Evolutionary conservation across 1,140 invertebrate genomes (phyloP), one percentile per base, ranked within the genome.

Genomic region (Sweltsa coloradensis): DNA sequence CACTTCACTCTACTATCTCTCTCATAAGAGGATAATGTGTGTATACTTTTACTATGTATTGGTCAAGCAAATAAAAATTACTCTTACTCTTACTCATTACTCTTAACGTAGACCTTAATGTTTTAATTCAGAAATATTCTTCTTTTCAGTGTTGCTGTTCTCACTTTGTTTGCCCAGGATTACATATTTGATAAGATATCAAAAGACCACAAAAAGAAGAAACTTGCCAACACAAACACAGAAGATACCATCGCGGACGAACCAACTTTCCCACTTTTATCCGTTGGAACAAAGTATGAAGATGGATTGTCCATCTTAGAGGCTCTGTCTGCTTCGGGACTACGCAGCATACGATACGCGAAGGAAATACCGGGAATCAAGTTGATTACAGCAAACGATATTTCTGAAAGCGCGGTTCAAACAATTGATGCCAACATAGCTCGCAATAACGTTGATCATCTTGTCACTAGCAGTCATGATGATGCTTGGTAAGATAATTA

Each of bases 271-370:
- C n/a, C n/a, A n/a, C n/a, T n/a, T n/a, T n/a, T n/a, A n/a, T n/a
- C n/a, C n/a, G n/a, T n/a, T n/a, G n/a, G n/a, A n/a, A n/a, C n/a
- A n/a, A n/a, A n/a, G n/a, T n/a, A n/a, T n/a, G n/a, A 81, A 62
- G 58, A 75, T 51, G 79, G 81, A 9, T 63, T 89, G 31, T 70
- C 66, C 23, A 80, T 99, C 52, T 68, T 98, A 40, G 96, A 99
- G 73, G 96, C 93, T 3, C 66, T 99, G 34, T 86, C 95, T 29
- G 97, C 97, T 6, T 89, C 89, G 47, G 97, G 97, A 0, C 67
- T 99, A 11, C 69, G 97, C 27, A 96, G 94, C 34, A 88, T 99
- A 54, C 75, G 97, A 19, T 99, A 98, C 72, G 94, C 94, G 0
- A 83, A 92, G 60, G 96, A 99, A 77, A 73, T 98, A 16, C 73